Percentiles rank a stretch among this genome's conserved stretches.
Conservation (phyloP, 2,797 vertebrate genomes). For the Discoglossus pictus region DNA sequence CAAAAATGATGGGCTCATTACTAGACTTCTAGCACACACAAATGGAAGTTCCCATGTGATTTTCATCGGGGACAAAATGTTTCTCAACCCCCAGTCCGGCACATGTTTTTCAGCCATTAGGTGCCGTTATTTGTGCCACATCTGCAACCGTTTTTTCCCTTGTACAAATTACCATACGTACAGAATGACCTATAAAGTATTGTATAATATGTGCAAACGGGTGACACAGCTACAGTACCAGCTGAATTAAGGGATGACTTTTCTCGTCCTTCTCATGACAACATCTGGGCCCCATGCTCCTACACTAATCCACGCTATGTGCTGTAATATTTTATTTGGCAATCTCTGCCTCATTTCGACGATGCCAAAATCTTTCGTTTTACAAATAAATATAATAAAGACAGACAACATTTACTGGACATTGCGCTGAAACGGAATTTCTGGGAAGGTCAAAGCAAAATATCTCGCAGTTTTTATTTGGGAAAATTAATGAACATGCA, state of each 20-base stretch:
- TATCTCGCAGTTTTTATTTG: too few relatives aligned
- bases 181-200: too few relatives aligned
- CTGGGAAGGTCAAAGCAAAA: neutral
- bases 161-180: too few relatives aligned
- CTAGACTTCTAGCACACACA: too few relatives aligned
- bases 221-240: slow-evolving; percentile 3
- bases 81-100: too few relatives aligned
- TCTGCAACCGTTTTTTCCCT: too few relatives aligned
- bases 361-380: slow-evolving; percentile 17
- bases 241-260: slow-evolving; percentile 12
- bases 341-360: slow-evolving; percentile 13
- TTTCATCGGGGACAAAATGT: too few relatives aligned
- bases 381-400: slow-evolving; percentile 12
- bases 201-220: too few relatives aligned
- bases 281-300: slow-evolving; percentile 25
- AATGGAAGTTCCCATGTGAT: too few relatives aligned
- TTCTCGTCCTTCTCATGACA: slow-evolving; percentile 13
- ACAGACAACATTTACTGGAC: slow-evolving; percentile 28
- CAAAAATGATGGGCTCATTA: too few relatives aligned
- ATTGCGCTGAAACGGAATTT: slow-evolving; percentile 5
- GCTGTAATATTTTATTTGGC: slow-evolving; percentile 38
- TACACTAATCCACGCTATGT: slow-evolving; percentile 21
- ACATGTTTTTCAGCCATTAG: too few relatives aligned
- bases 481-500: too few relatives aligned
- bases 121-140: neutral